Base-by-base conservation (phyloP, 2,888 invertebrate species). In the Toxonevra muliebris region DNA sequence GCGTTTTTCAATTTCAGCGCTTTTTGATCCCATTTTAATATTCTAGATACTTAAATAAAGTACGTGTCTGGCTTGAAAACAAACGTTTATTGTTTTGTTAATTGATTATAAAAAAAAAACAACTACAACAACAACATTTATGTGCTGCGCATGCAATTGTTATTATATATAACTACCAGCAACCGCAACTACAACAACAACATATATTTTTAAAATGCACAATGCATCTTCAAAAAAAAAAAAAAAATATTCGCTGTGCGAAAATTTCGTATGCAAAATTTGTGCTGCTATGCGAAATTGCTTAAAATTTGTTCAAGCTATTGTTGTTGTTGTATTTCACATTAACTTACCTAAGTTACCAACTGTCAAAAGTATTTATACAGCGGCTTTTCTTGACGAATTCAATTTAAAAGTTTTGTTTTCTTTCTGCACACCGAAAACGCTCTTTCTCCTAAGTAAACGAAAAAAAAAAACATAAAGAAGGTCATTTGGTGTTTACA, bases 1-100 rank as follows among this genome's bases (percentile, higher is more conserved):
- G 7, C 4, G 15, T 53, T n/a, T 52, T 19, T n/a, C 53, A 17
- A 5, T 53, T 43, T 54, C 60, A 45, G 60, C 54, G 43, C 61
- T 45, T 55, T 65, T 80, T 83, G 83, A 83, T 83, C 84, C 83
- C 84, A 83, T 83, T 83, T 83, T 83, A 83, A 83, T 83, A 83
- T 83, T 83, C 84, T 83, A 82, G 84, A 83, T 83, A 83, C 82
- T 82, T 80, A 80, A 82, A 80, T 82, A 75, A 82, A 82, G 78
- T 82, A 82, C 82, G 82, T 82, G 82, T 81, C 80, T 81, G 82
- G 81, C 80, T 77, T 76, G 75, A 69, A 79, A 77, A 74, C 79
- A 79, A 79, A 78, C 78, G 78, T 77, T 78, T 75, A 77, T 77
- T 77, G 78, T 77, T 77, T 78, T 73, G 75, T 76, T 78, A 78